These are phyloP conservation scores for Ectobius pallidus DNA, from an alignment of 2,888 invertebrate genomes.

Conservation along the genomic window DNA sequence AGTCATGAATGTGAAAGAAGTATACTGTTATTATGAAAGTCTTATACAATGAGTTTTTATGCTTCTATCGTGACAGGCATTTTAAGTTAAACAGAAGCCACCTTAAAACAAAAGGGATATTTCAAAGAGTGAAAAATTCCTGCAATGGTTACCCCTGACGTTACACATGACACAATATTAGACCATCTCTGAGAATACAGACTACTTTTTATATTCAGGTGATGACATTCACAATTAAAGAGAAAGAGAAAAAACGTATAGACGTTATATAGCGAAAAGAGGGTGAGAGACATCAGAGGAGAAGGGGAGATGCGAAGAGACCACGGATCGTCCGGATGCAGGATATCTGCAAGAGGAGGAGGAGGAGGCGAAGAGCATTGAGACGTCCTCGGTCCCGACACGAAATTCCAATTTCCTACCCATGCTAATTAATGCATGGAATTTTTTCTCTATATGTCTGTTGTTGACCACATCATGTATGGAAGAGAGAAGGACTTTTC, in stretches of 20 bases:
- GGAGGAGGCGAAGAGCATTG: conserved; percentile 30
- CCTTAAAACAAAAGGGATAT: too few species aligned
- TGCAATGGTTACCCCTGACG: not conserved
- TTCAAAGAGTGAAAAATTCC: too few species aligned
- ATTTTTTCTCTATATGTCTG: conserved; percentile 35
- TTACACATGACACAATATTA: not conserved
- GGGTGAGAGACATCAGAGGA: not conserved
- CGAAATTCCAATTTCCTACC: conserved; percentile 47
- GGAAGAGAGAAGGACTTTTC: conserved; percentile 12
- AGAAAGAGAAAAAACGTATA: conserved; percentile 30
- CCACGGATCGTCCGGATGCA: not conserved
- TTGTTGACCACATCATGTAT: conserved; percentile 7
- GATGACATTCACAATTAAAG: conserved; percentile 42
- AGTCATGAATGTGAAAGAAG: too few species aligned
- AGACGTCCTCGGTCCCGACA: conserved; percentile 43
- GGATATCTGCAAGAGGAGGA: conserved; percentile 2
- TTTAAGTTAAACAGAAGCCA: too few species aligned
- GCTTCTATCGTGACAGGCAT: too few species aligned
- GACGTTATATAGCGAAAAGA: conserved; percentile 16
- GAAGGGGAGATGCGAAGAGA: conserved; percentile 28
- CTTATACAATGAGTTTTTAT: too few species aligned
- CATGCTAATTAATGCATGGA: conserved; percentile 50
- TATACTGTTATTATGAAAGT: too few species aligned
- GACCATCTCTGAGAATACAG: conserved; percentile 16
- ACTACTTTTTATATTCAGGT: conserved; percentile 36